phyloP scores from a whole-genome alignment of 2,113 vertebrate species.

The Cranoglanis bouderius region DNA sequence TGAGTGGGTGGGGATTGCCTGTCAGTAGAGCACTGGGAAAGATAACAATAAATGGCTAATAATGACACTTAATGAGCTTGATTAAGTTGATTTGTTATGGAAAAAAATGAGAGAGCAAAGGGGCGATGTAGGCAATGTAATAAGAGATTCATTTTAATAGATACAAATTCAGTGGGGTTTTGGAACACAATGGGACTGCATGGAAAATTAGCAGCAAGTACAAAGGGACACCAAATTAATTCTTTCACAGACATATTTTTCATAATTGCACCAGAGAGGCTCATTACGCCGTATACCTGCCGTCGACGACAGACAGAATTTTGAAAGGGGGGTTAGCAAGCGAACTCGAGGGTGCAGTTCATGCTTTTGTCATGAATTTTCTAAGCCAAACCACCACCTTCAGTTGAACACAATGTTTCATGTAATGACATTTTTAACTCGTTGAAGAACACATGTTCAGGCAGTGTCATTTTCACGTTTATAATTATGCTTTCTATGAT shows the following conservation, averaged over 20 bases:
- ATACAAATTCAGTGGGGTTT: conserved; percentile 73
- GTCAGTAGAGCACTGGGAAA: conserved; percentile 70
- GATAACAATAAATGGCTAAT: conserved; percentile 78
- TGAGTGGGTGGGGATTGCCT: conserved; percentile 69
- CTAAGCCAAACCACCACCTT: conserved; percentile 31
- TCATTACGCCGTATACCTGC: conserved; percentile 68
- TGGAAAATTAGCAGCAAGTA: conserved; percentile 68
- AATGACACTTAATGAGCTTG: conserved; percentile 77
- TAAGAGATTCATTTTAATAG: conserved; percentile 76
- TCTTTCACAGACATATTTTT: conserved; percentile 72
- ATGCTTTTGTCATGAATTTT: conserved; percentile 43
- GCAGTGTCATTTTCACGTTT: conserved; percentile 27
- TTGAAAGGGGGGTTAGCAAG: conserved; percentile 31
- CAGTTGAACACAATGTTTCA: conserved; percentile 21
- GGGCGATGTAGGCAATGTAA: conserved; percentile 69
- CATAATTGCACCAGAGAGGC: conserved; percentile 76
- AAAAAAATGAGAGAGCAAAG: conserved; percentile 72
- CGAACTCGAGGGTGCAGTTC: conserved; percentile 39
- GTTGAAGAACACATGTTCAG: conserved; percentile 20
- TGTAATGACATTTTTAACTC: conserved; percentile 44
- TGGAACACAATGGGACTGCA: conserved; percentile 72
- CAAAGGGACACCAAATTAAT: conserved; percentile 74
- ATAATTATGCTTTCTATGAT: conserved; percentile 28
- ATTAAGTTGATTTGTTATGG: conserved; percentile 76
- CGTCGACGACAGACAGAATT: conserved; percentile 48